phyloP scores from a whole-genome alignment of 1,140 invertebrate genomes.

The Carposina sasakii region DNA sequence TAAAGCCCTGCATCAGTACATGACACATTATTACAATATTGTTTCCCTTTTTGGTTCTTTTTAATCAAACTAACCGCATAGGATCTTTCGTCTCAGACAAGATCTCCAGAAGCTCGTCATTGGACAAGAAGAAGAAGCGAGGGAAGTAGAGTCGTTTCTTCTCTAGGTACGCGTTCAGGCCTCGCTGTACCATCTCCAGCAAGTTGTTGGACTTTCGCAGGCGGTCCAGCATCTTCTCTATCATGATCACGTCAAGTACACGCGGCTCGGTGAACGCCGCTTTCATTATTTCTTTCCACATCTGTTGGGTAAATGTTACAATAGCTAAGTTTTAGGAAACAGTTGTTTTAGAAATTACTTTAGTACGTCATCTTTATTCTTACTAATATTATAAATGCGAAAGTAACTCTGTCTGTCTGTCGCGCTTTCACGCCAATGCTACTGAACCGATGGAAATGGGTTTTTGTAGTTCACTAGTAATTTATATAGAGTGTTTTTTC shows the following conservation, averaged over 20 bases:
- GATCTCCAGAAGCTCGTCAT: constrained; percentile 96
- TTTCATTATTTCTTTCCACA: constrained; percentile 97
- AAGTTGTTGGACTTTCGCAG: constrained; percentile 91
- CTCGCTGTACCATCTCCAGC: constrained; percentile 91
- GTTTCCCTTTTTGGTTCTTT: too few species aligned
- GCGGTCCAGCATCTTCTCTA: constrained; percentile 94
- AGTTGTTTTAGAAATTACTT: too few species aligned
- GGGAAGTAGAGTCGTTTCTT: constrained; percentile 96
- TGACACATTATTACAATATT: too few species aligned
- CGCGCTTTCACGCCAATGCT: too few species aligned
- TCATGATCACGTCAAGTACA: constrained; percentile 89
- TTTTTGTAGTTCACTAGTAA: too few species aligned
- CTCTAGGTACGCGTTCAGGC: constrained; percentile 94
- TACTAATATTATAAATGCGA: too few species aligned
- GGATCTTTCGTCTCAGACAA: constrained; percentile 98
- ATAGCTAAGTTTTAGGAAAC: too few species aligned
- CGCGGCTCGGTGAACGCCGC: constrained; percentile 82
- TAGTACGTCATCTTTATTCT: too few species aligned
- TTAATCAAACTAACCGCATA: constrained; percentile 79
- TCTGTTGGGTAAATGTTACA: constrained; percentile 64
- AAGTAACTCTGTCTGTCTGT: too few species aligned
- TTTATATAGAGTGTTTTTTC: too few species aligned
- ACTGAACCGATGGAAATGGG: too few species aligned
- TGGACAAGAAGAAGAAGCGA: constrained; percentile 96
- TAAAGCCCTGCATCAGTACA: too few species aligned